phyloP scores from a whole-genome alignment of 1,140 invertebrate genomes.

The Drosophila sproati region DNA sequence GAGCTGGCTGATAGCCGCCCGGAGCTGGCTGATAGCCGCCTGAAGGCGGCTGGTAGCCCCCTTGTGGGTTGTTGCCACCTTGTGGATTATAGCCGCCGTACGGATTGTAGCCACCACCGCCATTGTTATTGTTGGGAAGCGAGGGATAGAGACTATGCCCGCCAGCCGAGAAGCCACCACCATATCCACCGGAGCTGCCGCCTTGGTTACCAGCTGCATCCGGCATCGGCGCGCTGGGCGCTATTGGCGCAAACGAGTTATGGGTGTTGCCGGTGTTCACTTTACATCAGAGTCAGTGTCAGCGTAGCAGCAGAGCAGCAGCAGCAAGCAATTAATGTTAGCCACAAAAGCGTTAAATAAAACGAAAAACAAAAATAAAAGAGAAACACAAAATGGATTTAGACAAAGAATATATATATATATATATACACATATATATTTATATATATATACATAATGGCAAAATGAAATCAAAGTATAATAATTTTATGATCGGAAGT shows the following conservation, averaged over 20 bases:
- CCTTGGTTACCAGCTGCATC: conserved; percentile 55
- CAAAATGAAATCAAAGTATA: conserved; percentile 19
- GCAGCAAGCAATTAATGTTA: conserved; percentile 43
- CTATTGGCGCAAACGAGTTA: conserved; percentile 73
- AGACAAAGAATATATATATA: conserved; percentile 14
- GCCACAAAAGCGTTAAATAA: conserved; percentile 56
- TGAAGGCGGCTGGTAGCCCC: conserved; percentile 44
- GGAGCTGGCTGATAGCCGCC: conserved; percentile 46
- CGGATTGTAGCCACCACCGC: conserved; percentile 42
- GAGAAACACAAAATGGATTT: conserved; percentile 45
- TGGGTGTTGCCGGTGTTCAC: conserved; percentile 67
- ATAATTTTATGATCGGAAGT: background rate
- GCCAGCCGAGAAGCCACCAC: conserved; percentile 82
- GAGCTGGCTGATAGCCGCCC: conserved; percentile 47
- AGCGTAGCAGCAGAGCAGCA: conserved; percentile 35
- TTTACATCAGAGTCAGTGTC: conserved; percentile 14
- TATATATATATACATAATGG: conserved; percentile 6
- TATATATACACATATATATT: conserved; percentile 4
- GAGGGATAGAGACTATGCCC: conserved; percentile 79
- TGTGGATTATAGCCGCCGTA: conserved; percentile 53
- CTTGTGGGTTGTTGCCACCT: conserved; percentile 62
- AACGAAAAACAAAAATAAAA: conserved; percentile 20
- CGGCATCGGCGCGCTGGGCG: conserved; percentile 70
- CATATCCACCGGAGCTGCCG: conserved; percentile 67
- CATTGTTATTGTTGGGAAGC: conserved; percentile 58